These are phyloP conservation scores for Tringa solitaria DNA, from an alignment of 2,113 vertebrate genomes.

Conservation along the genomic window DNA sequence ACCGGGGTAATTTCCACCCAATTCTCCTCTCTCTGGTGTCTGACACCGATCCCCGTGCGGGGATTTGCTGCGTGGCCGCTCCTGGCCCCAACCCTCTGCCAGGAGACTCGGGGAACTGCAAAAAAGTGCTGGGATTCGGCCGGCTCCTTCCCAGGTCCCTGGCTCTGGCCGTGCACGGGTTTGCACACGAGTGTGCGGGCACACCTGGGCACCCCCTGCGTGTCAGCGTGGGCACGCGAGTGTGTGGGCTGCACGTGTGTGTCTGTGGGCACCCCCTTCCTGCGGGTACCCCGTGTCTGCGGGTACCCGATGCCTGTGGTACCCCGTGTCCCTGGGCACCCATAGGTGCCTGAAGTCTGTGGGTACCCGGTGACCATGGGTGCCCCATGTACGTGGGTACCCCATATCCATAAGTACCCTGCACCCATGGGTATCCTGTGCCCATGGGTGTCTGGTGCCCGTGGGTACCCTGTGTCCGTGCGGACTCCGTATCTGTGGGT, in stretches of 20 bases:
- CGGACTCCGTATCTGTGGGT: no score
- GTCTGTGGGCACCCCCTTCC: background rate
- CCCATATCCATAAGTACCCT: background rate
- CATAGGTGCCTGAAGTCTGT: background rate
- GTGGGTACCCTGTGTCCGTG: background rate
- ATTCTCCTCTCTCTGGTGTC: background rate
- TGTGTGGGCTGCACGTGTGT: background rate
- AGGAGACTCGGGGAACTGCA: background rate
- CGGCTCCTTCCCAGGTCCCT: background rate
- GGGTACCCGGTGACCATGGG: background rate
- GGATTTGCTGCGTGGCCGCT: background rate
- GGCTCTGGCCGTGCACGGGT: fast-evolving
- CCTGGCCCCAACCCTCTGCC: background rate
- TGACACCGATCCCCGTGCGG: fast-evolving
- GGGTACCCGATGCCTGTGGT: background rate
- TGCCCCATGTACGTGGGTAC: background rate
- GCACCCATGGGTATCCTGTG: fast-evolving
- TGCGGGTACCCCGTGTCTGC: fast-evolving
- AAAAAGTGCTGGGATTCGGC: background rate
- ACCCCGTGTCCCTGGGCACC: background rate
- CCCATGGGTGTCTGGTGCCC: fast-evolving
- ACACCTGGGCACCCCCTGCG: background rate
- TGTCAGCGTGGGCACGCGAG: background rate
- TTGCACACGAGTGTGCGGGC: background rate
- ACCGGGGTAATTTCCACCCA: background rate